phyloP scores from a whole-genome alignment of 2,113 vertebrate genomes.

The Neolamprologus modestus region DNA sequence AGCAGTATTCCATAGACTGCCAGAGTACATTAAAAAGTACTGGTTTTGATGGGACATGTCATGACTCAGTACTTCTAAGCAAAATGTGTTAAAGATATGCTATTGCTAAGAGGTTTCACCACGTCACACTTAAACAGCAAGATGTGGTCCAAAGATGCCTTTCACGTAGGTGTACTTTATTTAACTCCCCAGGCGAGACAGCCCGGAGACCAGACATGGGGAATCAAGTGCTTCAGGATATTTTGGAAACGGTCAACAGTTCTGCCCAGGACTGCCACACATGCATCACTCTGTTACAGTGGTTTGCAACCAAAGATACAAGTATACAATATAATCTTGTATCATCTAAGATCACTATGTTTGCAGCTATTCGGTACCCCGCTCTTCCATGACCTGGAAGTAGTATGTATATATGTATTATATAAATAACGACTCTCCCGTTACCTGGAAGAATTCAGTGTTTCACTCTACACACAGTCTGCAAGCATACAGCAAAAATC shows the following conservation, averaged over 20 bases:
- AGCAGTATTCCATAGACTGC: not conserved
- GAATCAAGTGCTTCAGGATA: conserved; percentile 4
- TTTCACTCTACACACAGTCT: conserved; percentile 65
- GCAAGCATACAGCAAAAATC: conserved; percentile 52
- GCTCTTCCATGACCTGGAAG: conserved; percentile 56
- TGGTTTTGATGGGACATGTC: not conserved
- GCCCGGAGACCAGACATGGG: not conserved
- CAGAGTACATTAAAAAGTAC: not conserved
- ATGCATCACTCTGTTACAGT: conserved; percentile 43
- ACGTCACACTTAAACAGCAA: not conserved
- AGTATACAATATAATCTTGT: conserved; percentile 41
- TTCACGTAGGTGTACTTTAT: not conserved
- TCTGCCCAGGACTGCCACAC: conserved; percentile 27
- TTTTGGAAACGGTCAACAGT: not conserved
- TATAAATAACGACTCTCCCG: conserved; percentile 49
- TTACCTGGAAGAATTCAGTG: conserved; percentile 58
- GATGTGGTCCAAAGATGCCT: not conserved
- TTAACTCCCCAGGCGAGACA: not conserved
- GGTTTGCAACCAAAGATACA: conserved; percentile 41
- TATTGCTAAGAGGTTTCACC: not conserved
- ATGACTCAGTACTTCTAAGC: not conserved
- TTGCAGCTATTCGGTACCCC: conserved; percentile 43
- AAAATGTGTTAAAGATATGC: not conserved
- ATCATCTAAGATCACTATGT: conserved; percentile 40
- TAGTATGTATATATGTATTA: conserved; percentile 25